Percentiles rank a stretch among this genome's conserved stretches.
phyloP scores from a whole-genome alignment of 2,113 vertebrate genomes.

The Etia nguti region DNA sequence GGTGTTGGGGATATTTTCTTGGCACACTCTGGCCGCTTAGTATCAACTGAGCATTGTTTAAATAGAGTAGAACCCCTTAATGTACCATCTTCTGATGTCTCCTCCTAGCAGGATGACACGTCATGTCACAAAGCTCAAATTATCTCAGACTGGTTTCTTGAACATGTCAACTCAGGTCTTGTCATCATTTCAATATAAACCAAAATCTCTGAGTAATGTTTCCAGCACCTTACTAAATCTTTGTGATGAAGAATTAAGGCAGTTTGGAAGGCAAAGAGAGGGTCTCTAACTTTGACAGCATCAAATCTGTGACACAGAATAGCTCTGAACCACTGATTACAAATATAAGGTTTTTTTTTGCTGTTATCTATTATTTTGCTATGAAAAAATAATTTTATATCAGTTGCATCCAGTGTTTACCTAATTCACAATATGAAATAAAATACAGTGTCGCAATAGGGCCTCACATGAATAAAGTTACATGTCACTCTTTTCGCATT shows the following conservation, averaged over 20 bases:
- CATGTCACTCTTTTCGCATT: too few species aligned
- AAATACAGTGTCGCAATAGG: too few species aligned
- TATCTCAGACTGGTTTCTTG: background rate
- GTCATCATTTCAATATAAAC: background rate
- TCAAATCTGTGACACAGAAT: background rate
- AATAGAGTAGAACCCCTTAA: background rate
- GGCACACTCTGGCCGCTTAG: background rate
- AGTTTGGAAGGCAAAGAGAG: background rate
- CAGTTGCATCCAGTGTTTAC: too few species aligned
- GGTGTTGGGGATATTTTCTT: background rate
- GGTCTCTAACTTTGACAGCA: background rate
- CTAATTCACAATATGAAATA: too few species aligned
- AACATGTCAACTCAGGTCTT: background rate
- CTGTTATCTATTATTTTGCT: fast-evolving
- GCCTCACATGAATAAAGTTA: too few species aligned
- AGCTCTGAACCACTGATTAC: background rate
- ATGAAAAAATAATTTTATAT: background rate
- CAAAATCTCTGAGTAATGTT: background rate
- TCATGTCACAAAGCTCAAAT: background rate
- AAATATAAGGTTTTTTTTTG: fast-evolving
- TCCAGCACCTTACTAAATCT: background rate
- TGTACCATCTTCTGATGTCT: background rate
- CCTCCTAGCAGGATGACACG: fast-evolving
- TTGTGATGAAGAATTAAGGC: background rate
- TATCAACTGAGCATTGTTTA: background rate